phyloP scores from a whole-genome alignment of 2,888 invertebrate species.

The Epistrophe grossulariae region DNA sequence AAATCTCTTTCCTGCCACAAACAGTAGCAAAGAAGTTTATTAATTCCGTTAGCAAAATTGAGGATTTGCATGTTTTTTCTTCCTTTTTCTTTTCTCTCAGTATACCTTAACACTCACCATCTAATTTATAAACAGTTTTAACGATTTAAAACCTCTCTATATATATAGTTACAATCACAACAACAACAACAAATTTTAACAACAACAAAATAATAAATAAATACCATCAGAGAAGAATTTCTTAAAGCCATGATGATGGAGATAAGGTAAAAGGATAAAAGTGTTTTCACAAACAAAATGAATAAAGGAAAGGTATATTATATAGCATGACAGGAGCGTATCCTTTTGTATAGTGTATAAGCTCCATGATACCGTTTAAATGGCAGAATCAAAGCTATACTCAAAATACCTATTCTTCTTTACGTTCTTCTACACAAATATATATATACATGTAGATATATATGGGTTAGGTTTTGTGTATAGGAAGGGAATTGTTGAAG shows the following conservation, averaged over 20 bases:
- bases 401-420: background rate
- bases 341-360: slow-evolving; percentile 34
- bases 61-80: slow-evolving; percentile 17
- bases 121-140: slow-evolving; percentile 27
- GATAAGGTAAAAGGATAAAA: slow-evolving; percentile 51
- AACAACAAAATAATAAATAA: background rate
- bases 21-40: background rate
- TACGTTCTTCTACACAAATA: background rate
- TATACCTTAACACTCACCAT: background rate
- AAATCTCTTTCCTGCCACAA: slow-evolving; percentile 9
- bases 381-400: background rate
- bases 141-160: background rate
- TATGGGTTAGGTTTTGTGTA: too few species aligned
- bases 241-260: slow-evolving; percentile 42
- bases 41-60: slow-evolving; percentile 1
- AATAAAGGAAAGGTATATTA: background rate
- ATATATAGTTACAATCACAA: background rate
- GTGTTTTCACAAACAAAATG: slow-evolving; percentile 57
- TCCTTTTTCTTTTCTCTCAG: background rate
- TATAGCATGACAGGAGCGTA: background rate
- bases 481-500: slow-evolving; percentile 7
- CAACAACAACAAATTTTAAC: slow-evolving; percentile 1
- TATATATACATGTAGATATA: background rate
- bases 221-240: background rate
- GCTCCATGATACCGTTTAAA: slow-evolving; percentile 52